Evolutionary conservation across 2,888 invertebrate genomes (phyloP).

Genomic region (Conistra vaccinii): DNA sequence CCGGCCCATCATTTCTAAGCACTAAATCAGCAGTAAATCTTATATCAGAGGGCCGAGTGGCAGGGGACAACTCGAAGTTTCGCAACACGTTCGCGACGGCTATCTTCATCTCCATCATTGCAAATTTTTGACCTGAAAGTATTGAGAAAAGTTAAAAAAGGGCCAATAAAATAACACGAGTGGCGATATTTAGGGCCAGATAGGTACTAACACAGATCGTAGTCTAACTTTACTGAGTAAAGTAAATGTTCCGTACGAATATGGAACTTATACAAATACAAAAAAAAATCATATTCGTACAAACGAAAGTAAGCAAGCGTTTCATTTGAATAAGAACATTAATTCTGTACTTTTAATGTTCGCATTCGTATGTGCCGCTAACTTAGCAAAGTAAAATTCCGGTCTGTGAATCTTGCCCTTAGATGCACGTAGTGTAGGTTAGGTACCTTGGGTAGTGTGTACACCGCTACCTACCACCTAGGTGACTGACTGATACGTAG

Average conservation of each 20-base stretch:
- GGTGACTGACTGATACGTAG: not conserved
- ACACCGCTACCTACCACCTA: not conserved
- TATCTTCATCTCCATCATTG: constrained; percentile 91
- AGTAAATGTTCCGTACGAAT: not conserved
- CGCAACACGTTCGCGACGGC: constrained; percentile 87
- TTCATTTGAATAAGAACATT: not conserved
- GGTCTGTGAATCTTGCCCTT: not conserved
- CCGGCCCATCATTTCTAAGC: constrained; percentile 79
- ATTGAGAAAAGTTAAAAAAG: not conserved
- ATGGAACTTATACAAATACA: not conserved
- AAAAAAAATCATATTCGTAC: too few species aligned
- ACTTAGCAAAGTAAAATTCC: not conserved
- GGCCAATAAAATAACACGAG: not conserved
- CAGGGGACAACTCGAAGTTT: constrained; percentile 85
- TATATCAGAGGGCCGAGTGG: constrained; percentile 85
- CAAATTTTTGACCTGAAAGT: constrained; percentile 91
- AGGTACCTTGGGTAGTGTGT: not conserved
- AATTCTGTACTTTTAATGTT: not conserved
- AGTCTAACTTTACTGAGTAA: not conserved
- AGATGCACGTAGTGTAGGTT: not conserved
- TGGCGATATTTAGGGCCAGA: not conserved
- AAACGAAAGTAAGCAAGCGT: not conserved
- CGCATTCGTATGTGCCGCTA: not conserved
- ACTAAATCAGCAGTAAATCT: constrained; percentile 81
- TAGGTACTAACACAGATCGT: not conserved